phyloP scores from a whole-genome alignment of 2,888 invertebrate species.

The Idaea aversata region DNA sequence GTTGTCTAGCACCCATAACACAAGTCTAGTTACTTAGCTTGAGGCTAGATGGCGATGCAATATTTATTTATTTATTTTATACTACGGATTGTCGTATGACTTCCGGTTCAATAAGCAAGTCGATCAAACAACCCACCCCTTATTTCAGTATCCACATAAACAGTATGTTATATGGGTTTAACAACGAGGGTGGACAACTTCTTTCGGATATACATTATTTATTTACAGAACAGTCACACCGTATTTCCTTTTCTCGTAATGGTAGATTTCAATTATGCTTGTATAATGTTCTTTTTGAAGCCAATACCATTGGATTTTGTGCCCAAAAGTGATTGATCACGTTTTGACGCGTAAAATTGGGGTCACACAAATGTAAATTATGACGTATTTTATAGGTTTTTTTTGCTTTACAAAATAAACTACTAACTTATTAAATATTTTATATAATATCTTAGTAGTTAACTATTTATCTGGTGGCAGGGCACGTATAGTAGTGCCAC shows the following conservation, averaged over 20 bases:
- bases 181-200: background rate
- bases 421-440: background rate
- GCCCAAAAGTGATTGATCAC: background rate
- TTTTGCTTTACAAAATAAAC: background rate
- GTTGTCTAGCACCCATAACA: no score
- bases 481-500: background rate
- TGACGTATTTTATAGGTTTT: background rate
- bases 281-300: no score
- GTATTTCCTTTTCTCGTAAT: no score
- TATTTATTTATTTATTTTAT: no score
- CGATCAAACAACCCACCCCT: background rate
- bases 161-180: background rate
- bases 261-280: no score
- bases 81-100: background rate
- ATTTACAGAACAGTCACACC: background rate
- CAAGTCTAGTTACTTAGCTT: no score
- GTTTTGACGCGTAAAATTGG: background rate
- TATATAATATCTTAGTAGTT: background rate
- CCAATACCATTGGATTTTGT: no score
- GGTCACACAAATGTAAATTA: background rate
- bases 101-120: background rate
- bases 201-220: background rate
- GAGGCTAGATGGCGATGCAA: no score
- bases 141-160: background rate
- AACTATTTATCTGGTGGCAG: background rate